A percentile compares a stretch with the other conserved stretches of the same genome.
Evolutionary conservation across 2,888 invertebrate genomes (phyloP).

Genomic region (Tribolium freemani): DNA sequence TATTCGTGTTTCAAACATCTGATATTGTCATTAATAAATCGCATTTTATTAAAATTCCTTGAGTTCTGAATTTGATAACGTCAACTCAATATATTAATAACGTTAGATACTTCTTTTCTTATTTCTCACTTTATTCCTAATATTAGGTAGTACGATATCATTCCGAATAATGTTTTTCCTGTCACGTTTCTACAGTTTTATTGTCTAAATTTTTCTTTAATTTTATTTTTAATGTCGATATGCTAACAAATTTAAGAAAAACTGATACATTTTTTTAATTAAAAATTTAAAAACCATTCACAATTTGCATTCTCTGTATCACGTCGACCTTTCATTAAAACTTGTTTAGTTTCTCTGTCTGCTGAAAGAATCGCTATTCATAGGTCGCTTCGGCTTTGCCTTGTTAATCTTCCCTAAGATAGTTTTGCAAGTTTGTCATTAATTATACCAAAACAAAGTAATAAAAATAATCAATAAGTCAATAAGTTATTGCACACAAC

Average conservation of each 20-base stretch:
- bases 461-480: slow-evolving; percentile 9
- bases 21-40: slow-evolving; percentile 28
- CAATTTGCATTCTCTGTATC: slow-evolving; percentile 3
- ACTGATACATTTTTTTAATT: background rate
- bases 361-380: slow-evolving; percentile 22
- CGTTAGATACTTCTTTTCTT: slow-evolving; percentile 16
- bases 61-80: slow-evolving; percentile 25
- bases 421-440: slow-evolving; percentile 15
- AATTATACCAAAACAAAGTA: slow-evolving; percentile 10
- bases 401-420: slow-evolving; percentile 9
- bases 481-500: background rate
- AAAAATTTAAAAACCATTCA: background rate
- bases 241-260: background rate
- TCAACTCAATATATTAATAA: slow-evolving; percentile 26
- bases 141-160: slow-evolving; percentile 2
- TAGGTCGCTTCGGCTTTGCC: background rate
- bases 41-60: slow-evolving; percentile 27
- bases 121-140: slow-evolving; percentile 10
- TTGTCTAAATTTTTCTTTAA: background rate
- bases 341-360: slow-evolving; percentile 13
- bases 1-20: slow-evolving; percentile 26
- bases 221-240: background rate
- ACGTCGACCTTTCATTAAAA: slow-evolving; percentile 13
- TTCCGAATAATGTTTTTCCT: background rate
- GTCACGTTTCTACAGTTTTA: background rate